phyloP scores from a whole-genome alignment of 2,797 vertebrate species.

The Hippocampus kuda region DNA sequence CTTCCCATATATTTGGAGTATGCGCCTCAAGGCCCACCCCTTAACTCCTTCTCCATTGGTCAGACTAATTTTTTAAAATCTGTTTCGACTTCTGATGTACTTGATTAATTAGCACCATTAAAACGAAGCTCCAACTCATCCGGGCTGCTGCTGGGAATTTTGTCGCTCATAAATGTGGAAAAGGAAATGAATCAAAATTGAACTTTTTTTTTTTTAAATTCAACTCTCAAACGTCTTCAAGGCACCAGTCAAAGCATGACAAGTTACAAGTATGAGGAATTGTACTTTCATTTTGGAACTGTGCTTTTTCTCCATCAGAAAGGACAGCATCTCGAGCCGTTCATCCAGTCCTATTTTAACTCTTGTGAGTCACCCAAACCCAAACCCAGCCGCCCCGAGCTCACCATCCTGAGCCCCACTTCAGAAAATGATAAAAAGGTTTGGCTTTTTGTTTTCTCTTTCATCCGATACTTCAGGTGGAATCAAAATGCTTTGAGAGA shows the following conservation, averaged over 20 bases:
- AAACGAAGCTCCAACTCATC: not conserved
- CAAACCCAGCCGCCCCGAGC: conserved; percentile 90
- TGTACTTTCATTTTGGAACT: not conserved
- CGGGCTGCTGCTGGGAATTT: not conserved
- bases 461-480: not conserved
- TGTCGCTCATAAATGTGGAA: not conserved
- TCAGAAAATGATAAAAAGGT: conserved; percentile 97
- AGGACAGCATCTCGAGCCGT: conserved; percentile 95
- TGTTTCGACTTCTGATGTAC: not conserved
- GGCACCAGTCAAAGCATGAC: not conserved
- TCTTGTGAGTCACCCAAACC: conserved; percentile 96
- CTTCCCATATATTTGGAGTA: not conserved
- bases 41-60: not conserved
- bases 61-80: not conserved
- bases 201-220: not conserved
- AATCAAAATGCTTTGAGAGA: not conserved
- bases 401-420: conserved; percentile 93
- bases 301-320: conserved; percentile 64
- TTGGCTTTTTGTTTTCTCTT: not conserved
- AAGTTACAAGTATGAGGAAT: not conserved
- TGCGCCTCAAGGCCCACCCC: not conserved
- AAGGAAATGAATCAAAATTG: not conserved
- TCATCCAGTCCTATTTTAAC: conserved; percentile 94
- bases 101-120: not conserved
- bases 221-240: not conserved